phyloP scores from a whole-genome alignment of 1,140 invertebrate genomes.

The Lycorma delicatula region DNA sequence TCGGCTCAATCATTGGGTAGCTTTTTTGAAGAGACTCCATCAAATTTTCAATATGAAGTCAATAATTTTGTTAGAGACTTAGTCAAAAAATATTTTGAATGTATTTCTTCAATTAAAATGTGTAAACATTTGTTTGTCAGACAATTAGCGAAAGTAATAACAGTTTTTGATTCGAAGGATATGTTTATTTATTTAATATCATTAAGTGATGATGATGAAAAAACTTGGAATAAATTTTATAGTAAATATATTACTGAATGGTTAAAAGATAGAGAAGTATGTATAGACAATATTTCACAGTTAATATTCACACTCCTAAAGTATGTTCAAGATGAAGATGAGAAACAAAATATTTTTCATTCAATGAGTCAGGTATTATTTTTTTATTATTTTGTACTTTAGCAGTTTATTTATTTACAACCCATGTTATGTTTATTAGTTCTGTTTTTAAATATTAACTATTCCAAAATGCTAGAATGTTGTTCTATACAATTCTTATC shows the following conservation, averaged over 20 bases:
- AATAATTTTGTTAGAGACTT: no score
- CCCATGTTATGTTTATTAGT: no score
- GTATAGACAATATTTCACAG: conserved; percentile 41
- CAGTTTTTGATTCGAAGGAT: background rate
- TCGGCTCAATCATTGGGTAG: no score
- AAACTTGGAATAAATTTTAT: conserved; percentile 1
- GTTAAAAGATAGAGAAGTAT: conserved; percentile 31
- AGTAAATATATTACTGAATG: conserved; percentile 28
- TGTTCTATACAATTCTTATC: no score
- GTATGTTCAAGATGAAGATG: conserved; percentile 36
- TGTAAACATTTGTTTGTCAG: background rate
- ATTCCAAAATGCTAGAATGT: no score
- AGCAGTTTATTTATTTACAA: no score
- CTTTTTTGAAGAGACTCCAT: no score
- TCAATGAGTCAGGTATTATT: conserved; percentile 41
- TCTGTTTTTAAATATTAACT: no score
- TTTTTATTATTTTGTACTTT: conserved; percentile 12
- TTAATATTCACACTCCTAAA: conserved; percentile 49
- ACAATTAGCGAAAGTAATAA: background rate
- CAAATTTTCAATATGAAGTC: no score
- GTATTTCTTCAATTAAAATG: no score
- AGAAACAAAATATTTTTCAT: conserved; percentile 43
- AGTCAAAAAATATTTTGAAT: no score
- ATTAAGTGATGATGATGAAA: background rate
- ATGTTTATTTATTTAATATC: background rate